Conservation (phyloP, 1,140 invertebrate species). For the Drosophila lini region DNA sequence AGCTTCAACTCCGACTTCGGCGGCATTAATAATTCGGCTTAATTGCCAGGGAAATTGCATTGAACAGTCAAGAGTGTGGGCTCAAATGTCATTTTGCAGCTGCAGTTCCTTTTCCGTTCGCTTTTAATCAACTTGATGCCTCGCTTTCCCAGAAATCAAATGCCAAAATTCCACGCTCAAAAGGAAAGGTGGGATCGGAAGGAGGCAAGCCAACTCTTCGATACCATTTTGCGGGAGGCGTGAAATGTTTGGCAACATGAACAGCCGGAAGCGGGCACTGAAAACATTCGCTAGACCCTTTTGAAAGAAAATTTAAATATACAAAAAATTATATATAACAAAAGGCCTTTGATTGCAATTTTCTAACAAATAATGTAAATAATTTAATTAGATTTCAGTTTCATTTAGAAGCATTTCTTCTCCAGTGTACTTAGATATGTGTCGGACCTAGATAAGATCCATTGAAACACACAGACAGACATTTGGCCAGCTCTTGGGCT, state of each 20-base stretch:
- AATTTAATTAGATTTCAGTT: neutral
- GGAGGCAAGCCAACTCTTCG: constrained; percentile 12
- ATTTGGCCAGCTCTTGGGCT: constrained; percentile 30
- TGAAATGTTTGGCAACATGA: constrained; percentile 45
- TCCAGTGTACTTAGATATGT: constrained; percentile 17
- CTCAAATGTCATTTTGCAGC: constrained; percentile 16
- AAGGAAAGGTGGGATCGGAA: constrained; percentile 24
- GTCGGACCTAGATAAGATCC: constrained; percentile 19
- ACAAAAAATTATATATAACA: too few species aligned
- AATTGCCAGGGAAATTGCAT: constrained; percentile 40
- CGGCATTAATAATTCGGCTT: constrained; percentile 38
- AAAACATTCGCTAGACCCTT: too few species aligned
- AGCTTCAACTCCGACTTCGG: constrained; percentile 10
- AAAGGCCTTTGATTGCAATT: neutral
- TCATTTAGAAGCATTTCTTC: neutral
- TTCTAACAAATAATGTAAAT: neutral
- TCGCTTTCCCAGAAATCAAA: constrained; percentile 32
- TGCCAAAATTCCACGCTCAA: constrained; percentile 17
- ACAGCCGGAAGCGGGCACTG: constrained; percentile 12
- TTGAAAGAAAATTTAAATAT: neutral
- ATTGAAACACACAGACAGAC: constrained; percentile 10
- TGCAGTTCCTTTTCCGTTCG: neutral
- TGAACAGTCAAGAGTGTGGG: constrained; percentile 3
- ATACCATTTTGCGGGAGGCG: constrained; percentile 43
- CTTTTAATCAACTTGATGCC: constrained; percentile 35